Percentiles rank a stretch among this genome's conserved stretches.
Conservation (phyloP, 1,140 invertebrate species). For the Plutomurus gul region DNA sequence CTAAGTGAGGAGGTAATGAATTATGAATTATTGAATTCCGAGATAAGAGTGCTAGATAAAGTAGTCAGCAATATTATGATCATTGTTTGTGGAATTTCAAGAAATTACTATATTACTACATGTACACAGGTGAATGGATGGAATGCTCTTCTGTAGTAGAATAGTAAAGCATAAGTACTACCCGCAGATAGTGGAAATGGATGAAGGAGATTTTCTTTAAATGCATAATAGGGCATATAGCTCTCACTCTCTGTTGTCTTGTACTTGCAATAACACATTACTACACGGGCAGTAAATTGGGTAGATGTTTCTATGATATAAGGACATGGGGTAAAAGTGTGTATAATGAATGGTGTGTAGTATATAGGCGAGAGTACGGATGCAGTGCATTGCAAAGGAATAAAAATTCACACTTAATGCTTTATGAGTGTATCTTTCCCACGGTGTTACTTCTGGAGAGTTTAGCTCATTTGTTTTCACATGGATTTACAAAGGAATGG, state of each 20-base stretch:
- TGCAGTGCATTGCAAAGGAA: slow-evolving; percentile 3
- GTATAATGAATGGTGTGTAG: too few species aligned
- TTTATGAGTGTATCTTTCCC: slow-evolving; percentile 53
- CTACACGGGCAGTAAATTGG: neutral
- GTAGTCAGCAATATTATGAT: neutral
- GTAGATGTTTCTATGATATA: neutral
- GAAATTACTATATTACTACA: neutral
- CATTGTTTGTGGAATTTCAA: neutral
- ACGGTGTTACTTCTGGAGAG: slow-evolving; percentile 41
- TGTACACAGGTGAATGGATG: neutral
- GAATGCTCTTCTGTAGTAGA: too few species aligned
- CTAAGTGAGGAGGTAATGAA: slow-evolving; percentile 24
- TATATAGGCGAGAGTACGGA: neutral
- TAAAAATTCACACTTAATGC: slow-evolving; percentile 40
- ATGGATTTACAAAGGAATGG: slow-evolving; percentile 31
- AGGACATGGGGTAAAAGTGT: neutral
- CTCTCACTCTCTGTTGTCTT: neutral
- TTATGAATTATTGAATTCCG: slow-evolving; percentile 22
- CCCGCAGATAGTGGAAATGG: too few species aligned
- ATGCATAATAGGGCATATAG: neutral
- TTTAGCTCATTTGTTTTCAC: slow-evolving; percentile 47
- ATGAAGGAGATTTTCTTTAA: neutral
- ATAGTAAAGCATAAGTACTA: too few species aligned
- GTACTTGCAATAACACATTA: neutral
- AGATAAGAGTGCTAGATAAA: neutral